phyloP scores from a whole-genome alignment of 2,888 invertebrate genomes.

The Trilocha varians region DNA sequence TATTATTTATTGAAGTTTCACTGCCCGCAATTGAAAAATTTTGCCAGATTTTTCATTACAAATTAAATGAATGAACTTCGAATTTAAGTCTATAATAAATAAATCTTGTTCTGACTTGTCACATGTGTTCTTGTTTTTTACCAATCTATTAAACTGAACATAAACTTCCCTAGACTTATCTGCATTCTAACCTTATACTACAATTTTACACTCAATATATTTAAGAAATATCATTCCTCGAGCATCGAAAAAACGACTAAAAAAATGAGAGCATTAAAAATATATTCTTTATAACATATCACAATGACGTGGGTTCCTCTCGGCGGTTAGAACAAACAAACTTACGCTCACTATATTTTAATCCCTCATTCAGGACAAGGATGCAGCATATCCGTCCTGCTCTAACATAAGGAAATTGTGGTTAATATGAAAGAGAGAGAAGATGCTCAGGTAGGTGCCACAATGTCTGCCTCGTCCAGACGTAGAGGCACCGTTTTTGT shows the following conservation, averaged over 20 bases:
- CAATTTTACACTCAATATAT: constrained; percentile 47
- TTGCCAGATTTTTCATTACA: too few relatives aligned
- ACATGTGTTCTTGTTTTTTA: too few relatives aligned
- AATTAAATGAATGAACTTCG: too few relatives aligned
- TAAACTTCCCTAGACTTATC: constrained; percentile 6
- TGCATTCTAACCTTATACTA: constrained; percentile 30
- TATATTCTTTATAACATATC: constrained; percentile 67
- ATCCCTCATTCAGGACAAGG: constrained; percentile 29
- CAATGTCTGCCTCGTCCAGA: constrained; percentile 55
- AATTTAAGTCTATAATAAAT: too few relatives aligned
- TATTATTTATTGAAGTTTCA: too few relatives aligned
- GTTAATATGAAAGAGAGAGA: constrained; percentile 35
- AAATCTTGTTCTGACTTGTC: too few relatives aligned
- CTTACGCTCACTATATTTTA: constrained; percentile 27
- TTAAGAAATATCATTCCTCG: constrained; percentile 68
- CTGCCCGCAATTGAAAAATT: too few relatives aligned
- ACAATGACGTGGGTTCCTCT: constrained; percentile 68
- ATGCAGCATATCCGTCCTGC: constrained; percentile 16
- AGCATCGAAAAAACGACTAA: constrained; percentile 42
- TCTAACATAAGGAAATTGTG: constrained; percentile 9
- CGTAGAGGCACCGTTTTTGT: constrained; percentile 56
- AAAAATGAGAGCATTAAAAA: constrained; percentile 50
- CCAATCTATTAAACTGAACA: too few relatives aligned
- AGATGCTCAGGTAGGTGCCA: constrained; percentile 63
- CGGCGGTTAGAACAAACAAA: constrained; percentile 71